phyloP scores from a whole-genome alignment of 2,888 invertebrate species.

The Silvanus unidentatus region DNA sequence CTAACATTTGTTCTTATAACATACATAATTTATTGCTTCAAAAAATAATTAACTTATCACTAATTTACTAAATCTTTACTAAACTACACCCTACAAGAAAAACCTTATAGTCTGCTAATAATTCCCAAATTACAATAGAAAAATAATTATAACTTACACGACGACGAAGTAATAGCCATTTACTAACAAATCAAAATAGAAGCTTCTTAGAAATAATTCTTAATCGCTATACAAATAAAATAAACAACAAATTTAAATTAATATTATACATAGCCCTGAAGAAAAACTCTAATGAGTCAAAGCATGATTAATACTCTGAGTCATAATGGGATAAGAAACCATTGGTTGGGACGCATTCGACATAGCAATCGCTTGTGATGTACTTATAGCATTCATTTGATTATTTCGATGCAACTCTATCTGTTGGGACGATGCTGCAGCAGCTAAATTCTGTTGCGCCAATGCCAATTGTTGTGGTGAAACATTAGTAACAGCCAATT shows the following conservation, averaged over 20 bases:
- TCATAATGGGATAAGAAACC: constrained; percentile 63
- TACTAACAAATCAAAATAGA: too few relatives aligned
- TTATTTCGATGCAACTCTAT: constrained; percentile 38
- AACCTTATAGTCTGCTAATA: too few relatives aligned
- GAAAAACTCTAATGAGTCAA: constrained; percentile 27
- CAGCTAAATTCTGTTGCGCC: constrained; percentile 38
- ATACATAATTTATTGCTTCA: constrained; percentile 10
- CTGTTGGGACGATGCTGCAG: constrained; percentile 33
- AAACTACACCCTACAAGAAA: too few relatives aligned
- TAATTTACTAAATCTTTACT: too few relatives aligned
- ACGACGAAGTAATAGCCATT: too few relatives aligned
- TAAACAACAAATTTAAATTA: too few relatives aligned
- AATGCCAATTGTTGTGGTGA: constrained; percentile 39
- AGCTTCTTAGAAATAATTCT: too few relatives aligned
- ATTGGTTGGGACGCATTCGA: constrained; percentile 57
- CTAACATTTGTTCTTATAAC: constrained; percentile 5
- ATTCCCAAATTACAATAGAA: too few relatives aligned
- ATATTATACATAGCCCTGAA: too few relatives aligned
- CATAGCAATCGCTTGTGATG: constrained; percentile 53
- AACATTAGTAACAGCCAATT: constrained; percentile 31
- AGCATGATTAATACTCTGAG: constrained; percentile 50
- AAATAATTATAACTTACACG: too few relatives aligned
- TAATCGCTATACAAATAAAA: too few relatives aligned
- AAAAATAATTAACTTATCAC: too few relatives aligned
- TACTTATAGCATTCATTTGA: constrained; percentile 45